Evolutionary conservation across 2,888 invertebrate genomes (phyloP), one percentile per base, ranked within the genome.

Genomic region (Pegoplata infirma): DNA sequence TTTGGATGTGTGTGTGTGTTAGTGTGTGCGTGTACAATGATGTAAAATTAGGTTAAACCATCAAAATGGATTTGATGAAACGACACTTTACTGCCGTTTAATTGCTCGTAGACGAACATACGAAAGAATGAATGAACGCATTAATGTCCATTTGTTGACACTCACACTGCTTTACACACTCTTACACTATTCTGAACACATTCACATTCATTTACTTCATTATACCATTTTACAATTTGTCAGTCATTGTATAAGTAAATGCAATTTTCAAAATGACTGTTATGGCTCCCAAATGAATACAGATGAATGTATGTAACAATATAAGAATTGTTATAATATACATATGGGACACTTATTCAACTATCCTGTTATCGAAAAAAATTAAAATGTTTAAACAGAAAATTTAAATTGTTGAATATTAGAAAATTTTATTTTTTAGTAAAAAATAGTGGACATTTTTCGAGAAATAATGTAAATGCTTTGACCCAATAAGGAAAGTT

Each of bases 241-340:
- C 69, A 66, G 49, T 66, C 66, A 49, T 71, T 61, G 74, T 59
- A 56, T 51, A 56, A 75, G 44, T 58, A 75, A 79, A 71, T 67
- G 74, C 40, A 74, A 74, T 69, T 79, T 79, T 66, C 69, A 36
- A 79, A 77, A 79, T 51, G 68, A 55, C 67, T 72, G 53, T 76
- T 77, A 78, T 78, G 63, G 66, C 56, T 75, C 79, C 75, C 75
- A 28, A 56, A 44, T 63, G 79, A 64, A 49, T 74, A 46, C 44
- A 40, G 23, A 47, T 58, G 28, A 44, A 21, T 23, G 19, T 19
- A 63, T 49, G 32, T 23, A 49, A 28, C 63, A 63, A 49, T 49
- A 25, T 28, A 47, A n/a, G 49, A 63, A n/a, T 36, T 61, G 61
- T 32, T 40, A 56, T 61, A 63, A 12, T 10, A 17, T 32, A 25